Conservation (phyloP, 37 sponge, comb jelly and placozoan species). For the Cliona cf. orientalis region DNA sequence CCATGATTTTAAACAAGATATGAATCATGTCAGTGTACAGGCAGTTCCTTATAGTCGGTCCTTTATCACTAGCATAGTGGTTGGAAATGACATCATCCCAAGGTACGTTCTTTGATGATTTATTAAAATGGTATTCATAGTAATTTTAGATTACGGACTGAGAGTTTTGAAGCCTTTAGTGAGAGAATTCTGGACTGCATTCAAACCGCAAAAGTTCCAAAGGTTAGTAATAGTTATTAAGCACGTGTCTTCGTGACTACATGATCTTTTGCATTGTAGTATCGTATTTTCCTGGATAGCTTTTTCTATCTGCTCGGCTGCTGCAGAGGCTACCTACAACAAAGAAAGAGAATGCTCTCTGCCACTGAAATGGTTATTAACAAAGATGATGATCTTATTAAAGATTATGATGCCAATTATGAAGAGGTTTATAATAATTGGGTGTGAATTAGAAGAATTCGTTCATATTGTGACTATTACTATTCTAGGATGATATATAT, state of each 20-base stretch:
- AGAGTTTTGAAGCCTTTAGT: slow-evolving; percentile 50
- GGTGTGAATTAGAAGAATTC: not conserved
- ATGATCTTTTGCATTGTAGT: slow-evolving; percentile 17
- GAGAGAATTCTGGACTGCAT: slow-evolving; percentile 39
- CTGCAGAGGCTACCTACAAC: slow-evolving; percentile 10
- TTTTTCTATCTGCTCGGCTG: slow-evolving; percentile 29
- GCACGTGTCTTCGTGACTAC: not conserved
- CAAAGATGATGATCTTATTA: slow-evolving; percentile 4
- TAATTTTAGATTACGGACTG: slow-evolving; percentile 35
- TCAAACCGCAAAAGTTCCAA: slow-evolving; percentile 41
- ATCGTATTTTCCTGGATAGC: slow-evolving; percentile 47
- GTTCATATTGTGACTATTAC: not conserved
- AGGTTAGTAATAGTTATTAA: slow-evolving; percentile 33
- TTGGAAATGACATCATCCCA: slow-evolving; percentile 81
- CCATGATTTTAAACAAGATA: not conserved
- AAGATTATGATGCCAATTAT: slow-evolving; percentile 14
- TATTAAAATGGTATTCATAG: not conserved
- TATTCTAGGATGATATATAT: slow-evolving; percentile 30
- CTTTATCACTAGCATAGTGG: slow-evolving; percentile 68
- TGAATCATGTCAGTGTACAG: slow-evolving; percentile 23
- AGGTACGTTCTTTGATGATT: slow-evolving; percentile 40
- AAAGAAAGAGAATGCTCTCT: not conserved
- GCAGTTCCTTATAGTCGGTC: slow-evolving; percentile 49
- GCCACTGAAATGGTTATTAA: slow-evolving; percentile 1
- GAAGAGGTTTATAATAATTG: slow-evolving; percentile 19